A percentile compares a stretch with the other conserved stretches of the same genome.
These are phyloP conservation scores for Psittacula cyanocephala DNA, from an alignment of 2,113 vertebrate genomes.

Conservation along the genomic window DNA sequence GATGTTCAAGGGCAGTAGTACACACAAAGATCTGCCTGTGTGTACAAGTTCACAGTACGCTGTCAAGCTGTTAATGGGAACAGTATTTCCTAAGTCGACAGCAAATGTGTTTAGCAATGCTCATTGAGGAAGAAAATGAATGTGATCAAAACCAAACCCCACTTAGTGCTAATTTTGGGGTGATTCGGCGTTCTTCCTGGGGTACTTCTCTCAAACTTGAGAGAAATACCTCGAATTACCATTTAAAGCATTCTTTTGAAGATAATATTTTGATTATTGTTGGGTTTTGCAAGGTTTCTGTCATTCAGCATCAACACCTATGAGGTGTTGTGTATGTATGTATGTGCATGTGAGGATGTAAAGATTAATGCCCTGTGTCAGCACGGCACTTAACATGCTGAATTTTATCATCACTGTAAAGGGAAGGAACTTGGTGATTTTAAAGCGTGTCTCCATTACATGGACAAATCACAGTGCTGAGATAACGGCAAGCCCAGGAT, in stretches of 20 bases:
- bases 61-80: not conserved
- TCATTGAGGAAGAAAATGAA: not conserved
- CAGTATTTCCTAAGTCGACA: not conserved
- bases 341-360: not conserved
- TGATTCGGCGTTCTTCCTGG: not conserved
- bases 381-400: not conserved
- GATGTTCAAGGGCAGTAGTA: not conserved
- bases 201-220: not conserved
- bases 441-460: not conserved
- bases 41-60: not conserved
- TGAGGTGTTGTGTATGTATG: too few species aligned
- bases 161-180: not conserved
- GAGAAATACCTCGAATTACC: not conserved
- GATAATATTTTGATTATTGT: not conserved
- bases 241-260: not conserved
- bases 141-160: accelerated
- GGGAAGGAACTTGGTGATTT: not conserved
- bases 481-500: not conserved
- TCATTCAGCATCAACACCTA: not conserved
- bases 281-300: not conserved
- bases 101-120: not conserved
- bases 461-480: not conserved
- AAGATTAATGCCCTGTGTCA: not conserved
- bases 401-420: not conserved
- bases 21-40: not conserved